Conservation (phyloP, 2,797 vertebrate species). For the Acestrorhynchus altus region DNA sequence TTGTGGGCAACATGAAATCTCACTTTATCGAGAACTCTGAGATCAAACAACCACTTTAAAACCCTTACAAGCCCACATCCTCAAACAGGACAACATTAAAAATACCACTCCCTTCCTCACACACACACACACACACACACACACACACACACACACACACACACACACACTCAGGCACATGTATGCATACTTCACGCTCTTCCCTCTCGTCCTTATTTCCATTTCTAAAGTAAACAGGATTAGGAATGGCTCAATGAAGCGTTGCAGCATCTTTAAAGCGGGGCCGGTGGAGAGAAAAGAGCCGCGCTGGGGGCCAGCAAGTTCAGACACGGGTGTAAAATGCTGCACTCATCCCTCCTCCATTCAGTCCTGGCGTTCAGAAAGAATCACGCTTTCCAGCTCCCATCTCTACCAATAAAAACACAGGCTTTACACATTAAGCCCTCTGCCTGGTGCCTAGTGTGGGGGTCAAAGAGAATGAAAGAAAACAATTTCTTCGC, state of each 20-base stretch:
- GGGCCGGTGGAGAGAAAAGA: slow-evolving; percentile 66
- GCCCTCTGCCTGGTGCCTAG: not conserved
- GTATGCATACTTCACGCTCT: slow-evolving; percentile 28
- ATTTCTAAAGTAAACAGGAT: slow-evolving; percentile 70
- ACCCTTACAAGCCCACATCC: slow-evolving; percentile 18
- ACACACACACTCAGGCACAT: slow-evolving; percentile 38
- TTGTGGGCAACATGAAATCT: not conserved
- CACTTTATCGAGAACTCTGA: slow-evolving; percentile 20
- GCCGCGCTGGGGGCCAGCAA: slow-evolving; percentile 67
- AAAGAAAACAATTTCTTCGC: slow-evolving; percentile 38
- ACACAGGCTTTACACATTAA: slow-evolving; percentile 45
- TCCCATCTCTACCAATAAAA: not conserved
- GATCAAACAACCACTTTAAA: slow-evolving; percentile 36
- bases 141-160: slow-evolving; percentile 27
- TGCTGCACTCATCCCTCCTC: slow-evolving; percentile 52
- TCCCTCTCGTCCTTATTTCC: slow-evolving; percentile 49
- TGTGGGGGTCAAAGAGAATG: slow-evolving; percentile 23
- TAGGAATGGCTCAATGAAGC: slow-evolving; percentile 61
- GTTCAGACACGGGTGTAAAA: slow-evolving; percentile 72
- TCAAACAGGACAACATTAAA: not conserved
- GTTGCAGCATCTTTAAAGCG: slow-evolving; percentile 66
- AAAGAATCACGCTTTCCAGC: slow-evolving; percentile 27
- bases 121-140: slow-evolving; percentile 34
- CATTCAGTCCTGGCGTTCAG: slow-evolving; percentile 22
- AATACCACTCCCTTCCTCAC: slow-evolving; percentile 13